phyloP scores from a whole-genome alignment of 2,113 vertebrate genomes.

The Malurus melanocephalus region DNA sequence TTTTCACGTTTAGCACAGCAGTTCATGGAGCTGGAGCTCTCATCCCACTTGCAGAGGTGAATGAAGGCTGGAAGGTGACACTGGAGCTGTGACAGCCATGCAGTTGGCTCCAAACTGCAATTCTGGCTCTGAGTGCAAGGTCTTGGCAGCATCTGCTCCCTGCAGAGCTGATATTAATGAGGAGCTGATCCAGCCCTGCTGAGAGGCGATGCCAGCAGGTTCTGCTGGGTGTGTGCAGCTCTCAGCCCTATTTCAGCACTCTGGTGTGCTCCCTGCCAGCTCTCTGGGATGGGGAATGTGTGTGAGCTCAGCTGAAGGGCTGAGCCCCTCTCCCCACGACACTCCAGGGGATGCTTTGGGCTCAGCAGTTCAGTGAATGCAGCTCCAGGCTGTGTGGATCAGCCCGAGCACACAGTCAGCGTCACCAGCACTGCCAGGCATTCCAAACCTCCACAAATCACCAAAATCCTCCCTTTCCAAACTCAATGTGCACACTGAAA shows the following conservation, averaged over 20 bases:
- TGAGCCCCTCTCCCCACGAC: not conserved
- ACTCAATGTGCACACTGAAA: not conserved
- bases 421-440: not conserved
- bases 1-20: constrained; percentile 18
- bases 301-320: not conserved
- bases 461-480: not conserved
- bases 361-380: fast-evolving
- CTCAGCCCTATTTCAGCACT: not conserved
- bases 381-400: not conserved
- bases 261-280: not conserved
- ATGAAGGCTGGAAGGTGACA: constrained; percentile 23
- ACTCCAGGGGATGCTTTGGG: not conserved
- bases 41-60: constrained; percentile 13
- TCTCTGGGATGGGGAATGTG: not conserved
- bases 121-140: constrained; percentile 22
- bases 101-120: constrained; percentile 21
- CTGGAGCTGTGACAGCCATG: not conserved
- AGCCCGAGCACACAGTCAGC: fast-evolving
- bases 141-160: constrained; percentile 44
- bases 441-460: not conserved
- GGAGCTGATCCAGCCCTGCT: constrained; percentile 36
- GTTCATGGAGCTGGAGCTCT: constrained; percentile 34
- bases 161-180: constrained; percentile 46
- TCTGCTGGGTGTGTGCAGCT: not conserved
- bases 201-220: not conserved